phyloP scores from a whole-genome alignment of 2,113 vertebrate genomes.

The Hepsetus odoe region DNA sequence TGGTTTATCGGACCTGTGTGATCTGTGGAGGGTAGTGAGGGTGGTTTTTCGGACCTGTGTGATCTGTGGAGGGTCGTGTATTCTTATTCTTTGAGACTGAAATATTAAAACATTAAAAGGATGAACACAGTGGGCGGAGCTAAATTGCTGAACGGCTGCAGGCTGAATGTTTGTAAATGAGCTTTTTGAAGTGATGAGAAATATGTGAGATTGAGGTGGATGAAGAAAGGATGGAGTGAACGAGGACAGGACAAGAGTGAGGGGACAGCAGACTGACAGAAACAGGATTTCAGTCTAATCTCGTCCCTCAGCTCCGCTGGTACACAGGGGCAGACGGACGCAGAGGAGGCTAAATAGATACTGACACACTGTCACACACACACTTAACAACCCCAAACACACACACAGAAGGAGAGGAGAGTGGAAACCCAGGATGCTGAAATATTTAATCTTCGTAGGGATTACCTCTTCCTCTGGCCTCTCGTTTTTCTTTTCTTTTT shows the following conservation, averaged over 20 bases:
- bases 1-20: too few species aligned
- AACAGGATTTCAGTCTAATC: slow-evolving; percentile 6
- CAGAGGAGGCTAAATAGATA: slow-evolving; percentile 24
- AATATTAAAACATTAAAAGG: too few species aligned
- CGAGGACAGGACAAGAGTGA: not conserved
- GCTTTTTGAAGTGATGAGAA: too few species aligned
- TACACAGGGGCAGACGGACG: slow-evolving; percentile 1
- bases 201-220: not conserved
- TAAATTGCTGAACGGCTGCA: too few species aligned
- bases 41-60: too few species aligned
- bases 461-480: not conserved
- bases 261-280: not conserved
- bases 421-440: not conserved
- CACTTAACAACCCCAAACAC: not conserved
- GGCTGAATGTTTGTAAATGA: too few species aligned
- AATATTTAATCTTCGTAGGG: not conserved
- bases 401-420: not conserved
- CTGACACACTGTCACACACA: slow-evolving; percentile 18
- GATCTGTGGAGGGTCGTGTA: too few species aligned
- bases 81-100: too few species aligned
- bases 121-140: too few species aligned
- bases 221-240: not conserved
- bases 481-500: not conserved
- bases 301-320: slow-evolving; percentile 21
- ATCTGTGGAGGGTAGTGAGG: too few species aligned